Evolutionary conservation across 92 coral and sea anemone genomes (phyloP).

Genomic region (Hydrozoanthus gracilis): DNA sequence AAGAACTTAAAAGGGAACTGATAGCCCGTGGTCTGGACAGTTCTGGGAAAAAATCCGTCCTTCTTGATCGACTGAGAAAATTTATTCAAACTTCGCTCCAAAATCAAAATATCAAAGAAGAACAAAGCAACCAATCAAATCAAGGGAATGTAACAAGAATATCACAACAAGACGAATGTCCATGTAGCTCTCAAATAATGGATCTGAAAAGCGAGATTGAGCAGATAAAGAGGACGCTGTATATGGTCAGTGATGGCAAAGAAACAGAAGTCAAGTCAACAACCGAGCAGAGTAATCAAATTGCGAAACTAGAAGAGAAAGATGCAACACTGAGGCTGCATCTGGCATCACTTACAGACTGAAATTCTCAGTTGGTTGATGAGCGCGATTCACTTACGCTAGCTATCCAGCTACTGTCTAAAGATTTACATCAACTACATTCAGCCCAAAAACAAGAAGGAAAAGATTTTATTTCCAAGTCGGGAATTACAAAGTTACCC

Average conservation of each 20-base stretch:
- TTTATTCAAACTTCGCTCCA: constrained; percentile 24
- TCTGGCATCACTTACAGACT: constrained; percentile 1
- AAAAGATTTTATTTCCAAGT: too few relatives aligned
- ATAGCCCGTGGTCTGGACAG: background rate
- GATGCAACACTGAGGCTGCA: constrained; percentile 3
- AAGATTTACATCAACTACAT: background rate
- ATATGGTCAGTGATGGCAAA: constrained; percentile 26
- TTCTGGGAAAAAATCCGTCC: constrained; percentile 18
- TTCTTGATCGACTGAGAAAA: constrained; percentile 16
- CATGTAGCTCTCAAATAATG: constrained; percentile 7
- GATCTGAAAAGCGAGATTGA: constrained; percentile 27
- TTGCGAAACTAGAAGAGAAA: constrained; percentile 7
- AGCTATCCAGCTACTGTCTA: background rate
- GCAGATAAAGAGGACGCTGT: constrained; percentile 29
- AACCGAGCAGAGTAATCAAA: background rate
- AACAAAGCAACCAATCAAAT: constrained; percentile 6
- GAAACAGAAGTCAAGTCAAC: background rate
- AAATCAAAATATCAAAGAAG: constrained; percentile 17
- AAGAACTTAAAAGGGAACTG: constrained; percentile 16
- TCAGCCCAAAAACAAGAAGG: background rate
- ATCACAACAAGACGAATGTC: constrained; percentile 17
- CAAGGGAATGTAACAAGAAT: constrained; percentile 1
- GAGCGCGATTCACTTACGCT: background rate
- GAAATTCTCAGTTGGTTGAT: background rate
- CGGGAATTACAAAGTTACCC: background rate